Evolutionary conservation across 2,113 vertebrate species (phyloP).

Genomic region (Rana temporaria): DNA sequence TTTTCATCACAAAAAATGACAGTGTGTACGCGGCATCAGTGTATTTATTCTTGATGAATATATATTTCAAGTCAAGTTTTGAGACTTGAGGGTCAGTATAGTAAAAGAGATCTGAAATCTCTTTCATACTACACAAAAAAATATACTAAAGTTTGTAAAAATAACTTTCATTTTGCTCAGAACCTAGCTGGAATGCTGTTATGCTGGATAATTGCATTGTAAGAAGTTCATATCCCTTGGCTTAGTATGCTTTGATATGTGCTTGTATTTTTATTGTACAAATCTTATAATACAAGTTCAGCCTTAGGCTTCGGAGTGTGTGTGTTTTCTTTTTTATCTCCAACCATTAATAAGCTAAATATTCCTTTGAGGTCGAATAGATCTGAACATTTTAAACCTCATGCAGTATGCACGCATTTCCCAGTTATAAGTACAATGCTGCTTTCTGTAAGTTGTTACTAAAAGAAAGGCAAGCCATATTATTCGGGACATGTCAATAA

Average conservation of each 20-base stretch:
- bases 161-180: not conserved
- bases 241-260: constrained; percentile 26
- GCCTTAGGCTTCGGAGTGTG: constrained; percentile 15
- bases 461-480: not conserved
- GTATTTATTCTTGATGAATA: too few species aligned
- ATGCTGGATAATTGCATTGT: not conserved
- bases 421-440: not conserved
- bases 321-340: constrained; percentile 16
- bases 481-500: not conserved
- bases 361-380: not conserved
- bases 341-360: constrained; percentile 22
- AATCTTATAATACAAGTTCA: constrained; percentile 12
- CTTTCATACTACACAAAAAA: too few species aligned
- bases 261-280: constrained; percentile 4
- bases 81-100: too few species aligned
- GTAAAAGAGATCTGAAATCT: too few species aligned
- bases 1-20: too few species aligned
- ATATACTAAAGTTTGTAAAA: too few species aligned
- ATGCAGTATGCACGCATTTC: constrained; percentile 9
- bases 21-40: too few species aligned
- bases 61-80: too few species aligned
- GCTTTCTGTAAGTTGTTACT: constrained; percentile 3
- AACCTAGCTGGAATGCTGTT: not conserved
- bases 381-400: not conserved
- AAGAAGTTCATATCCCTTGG: constrained; percentile 13